Evolutionary conservation across 2,797 vertebrate genomes (phyloP).

Genomic region (Tinamus major): DNA sequence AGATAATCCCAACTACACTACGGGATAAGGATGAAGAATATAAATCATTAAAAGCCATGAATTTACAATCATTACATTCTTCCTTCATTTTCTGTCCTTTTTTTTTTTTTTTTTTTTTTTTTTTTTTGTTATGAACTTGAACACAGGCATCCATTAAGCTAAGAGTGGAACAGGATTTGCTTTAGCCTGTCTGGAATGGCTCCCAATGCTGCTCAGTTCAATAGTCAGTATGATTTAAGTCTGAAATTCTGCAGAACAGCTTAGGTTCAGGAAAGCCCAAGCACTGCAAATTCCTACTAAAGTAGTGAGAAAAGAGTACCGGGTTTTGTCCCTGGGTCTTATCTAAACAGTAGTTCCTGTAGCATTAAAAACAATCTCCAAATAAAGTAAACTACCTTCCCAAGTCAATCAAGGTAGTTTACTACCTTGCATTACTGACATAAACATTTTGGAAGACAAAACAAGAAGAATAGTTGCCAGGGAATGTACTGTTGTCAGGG

Average conservation of each 20-base stretch:
- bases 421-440: constrained; percentile 44
- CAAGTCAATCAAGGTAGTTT: neutral
- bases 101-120: neutral
- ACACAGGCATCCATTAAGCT: constrained; percentile 12
- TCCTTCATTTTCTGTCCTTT: neutral
- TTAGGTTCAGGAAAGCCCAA: neutral
- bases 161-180: constrained; percentile 15
- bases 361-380: neutral
- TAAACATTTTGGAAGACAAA: constrained; percentile 57
- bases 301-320: neutral
- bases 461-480: neutral
- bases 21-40: neutral
- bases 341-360: constrained; percentile 22
- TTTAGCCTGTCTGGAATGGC: neutral
- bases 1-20: neutral
- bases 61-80: neutral
- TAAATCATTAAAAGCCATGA: neutral
- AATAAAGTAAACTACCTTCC: neutral
- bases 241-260: neutral
- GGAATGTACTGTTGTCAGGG: too few species aligned
- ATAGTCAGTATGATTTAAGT: neutral
- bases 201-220: constrained; percentile 23
- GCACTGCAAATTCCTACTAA: neutral
- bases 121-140: neutral
- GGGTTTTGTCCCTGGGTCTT: constrained; percentile 3